Percentiles rank a stretch among this genome's conserved stretches.
phyloP scores from a whole-genome alignment of 2,113 vertebrate genomes.

The Paramisgurnus dabryanus region DNA sequence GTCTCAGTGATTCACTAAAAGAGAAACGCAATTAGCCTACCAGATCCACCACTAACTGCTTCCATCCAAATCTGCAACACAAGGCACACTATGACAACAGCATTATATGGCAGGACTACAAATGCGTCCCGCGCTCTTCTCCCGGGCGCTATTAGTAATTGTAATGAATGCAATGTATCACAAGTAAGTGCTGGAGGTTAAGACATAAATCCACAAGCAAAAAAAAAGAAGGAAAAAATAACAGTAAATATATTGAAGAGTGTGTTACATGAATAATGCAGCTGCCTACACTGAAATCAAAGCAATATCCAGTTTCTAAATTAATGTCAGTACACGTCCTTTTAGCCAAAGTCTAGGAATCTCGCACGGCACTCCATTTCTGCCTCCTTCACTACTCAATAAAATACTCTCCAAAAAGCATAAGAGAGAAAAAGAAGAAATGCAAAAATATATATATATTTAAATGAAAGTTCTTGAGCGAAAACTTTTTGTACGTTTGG shows the following conservation, averaged over 20 bases:
- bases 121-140: constrained; percentile 44
- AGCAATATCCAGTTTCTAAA: constrained; percentile 56
- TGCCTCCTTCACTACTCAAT: constrained; percentile 12
- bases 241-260: constrained; percentile 48
- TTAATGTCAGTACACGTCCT: constrained; percentile 46
- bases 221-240: constrained; percentile 36
- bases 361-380: constrained; percentile 18
- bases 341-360: constrained; percentile 32
- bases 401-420: constrained; percentile 9
- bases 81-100: constrained; percentile 28
- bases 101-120: constrained; percentile 37
- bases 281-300: constrained; percentile 50
- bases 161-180: constrained; percentile 63
- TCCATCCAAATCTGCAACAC: constrained; percentile 41
- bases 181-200: constrained; percentile 59
- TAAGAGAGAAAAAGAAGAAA: not conserved
- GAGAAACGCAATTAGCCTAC: constrained; percentile 48
- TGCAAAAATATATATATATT: constrained; percentile 3
- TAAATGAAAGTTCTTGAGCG: constrained; percentile 41
- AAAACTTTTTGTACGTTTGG: constrained; percentile 39
- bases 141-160: constrained; percentile 56
- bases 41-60: constrained; percentile 31
- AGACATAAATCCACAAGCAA: constrained; percentile 53
- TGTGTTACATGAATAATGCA: constrained; percentile 58
- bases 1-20: constrained; percentile 28